Evolutionary conservation across 2,113 vertebrate species (phyloP), one percentile per base, ranked within the genome.

Genomic region (Peromyscus maniculatus): DNA sequence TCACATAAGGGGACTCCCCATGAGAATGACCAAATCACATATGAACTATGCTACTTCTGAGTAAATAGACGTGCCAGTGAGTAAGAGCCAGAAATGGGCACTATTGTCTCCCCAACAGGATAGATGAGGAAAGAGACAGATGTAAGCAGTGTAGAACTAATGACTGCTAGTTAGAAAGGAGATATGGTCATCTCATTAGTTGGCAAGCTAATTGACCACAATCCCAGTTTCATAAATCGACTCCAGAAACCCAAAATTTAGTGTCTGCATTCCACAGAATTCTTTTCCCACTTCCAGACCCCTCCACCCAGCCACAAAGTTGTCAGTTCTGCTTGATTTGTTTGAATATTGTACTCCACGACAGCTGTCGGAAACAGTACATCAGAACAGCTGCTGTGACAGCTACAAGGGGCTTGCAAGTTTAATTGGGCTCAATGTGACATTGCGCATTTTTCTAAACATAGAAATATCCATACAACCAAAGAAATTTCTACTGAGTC

Each of bases 361-460:
- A 98, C 98, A 99, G 98, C 98, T 99, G 98, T 98, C 71, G 22
- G 98, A 99, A 98, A 98, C 97, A 98, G 98, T 98, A 97, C 97
- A 98, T 98, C 97, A 97, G 82, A 99, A 98, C 98, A 99, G 98
- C 98, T 99, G 98, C 95, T 98, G n/a, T 96, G 96, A 96, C 91
- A 98, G 98, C 96, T 98, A 98, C 91, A 97, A 98, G 97, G 74
- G 91, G 91, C 91, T 78, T 87, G 93, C 96, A 97, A 98, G 98
- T 98, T 98, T 98, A 99, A 98, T 98, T 98, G 96, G 96, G 97
- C 90, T 98, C 93, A 92, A 95, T 96, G 98, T 97, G 97, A 98
- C 97, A 92, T 46, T 97, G 97, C 93, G 98, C 94, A 92, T 97
- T 97, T 91, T 91, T 83, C 66, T 64, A 79, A 98, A 97, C 22